These are phyloP conservation scores for Trididemnum clinides DNA, from an alignment of 23 tunicate species.

Conservation along the genomic window DNA sequence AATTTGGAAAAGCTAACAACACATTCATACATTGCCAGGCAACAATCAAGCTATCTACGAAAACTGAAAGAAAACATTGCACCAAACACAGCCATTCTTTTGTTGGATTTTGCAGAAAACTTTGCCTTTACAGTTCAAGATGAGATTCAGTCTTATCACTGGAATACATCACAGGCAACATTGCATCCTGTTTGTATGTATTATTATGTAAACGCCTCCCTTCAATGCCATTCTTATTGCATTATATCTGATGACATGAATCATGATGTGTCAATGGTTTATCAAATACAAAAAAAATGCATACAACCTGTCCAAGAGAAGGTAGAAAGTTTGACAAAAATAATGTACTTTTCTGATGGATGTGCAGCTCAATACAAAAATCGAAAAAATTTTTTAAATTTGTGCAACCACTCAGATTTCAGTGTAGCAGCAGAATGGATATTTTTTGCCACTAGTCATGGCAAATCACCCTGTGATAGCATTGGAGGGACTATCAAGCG, in stretches of 20 bases:
- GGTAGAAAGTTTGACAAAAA: neutral
- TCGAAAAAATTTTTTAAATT: slow-evolving; percentile 38
- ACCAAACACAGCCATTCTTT: slow-evolving; percentile 9
- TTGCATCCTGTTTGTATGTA: slow-evolving; percentile 52
- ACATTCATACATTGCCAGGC: slow-evolving; percentile 42
- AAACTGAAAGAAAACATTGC: slow-evolving; percentile 14
- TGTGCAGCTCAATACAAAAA: slow-evolving; percentile 64
- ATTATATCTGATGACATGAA: slow-evolving; percentile 31
- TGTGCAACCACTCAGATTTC: slow-evolving; percentile 50
- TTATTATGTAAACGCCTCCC: slow-evolving; percentile 4
- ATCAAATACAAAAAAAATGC: slow-evolving; percentile 33
- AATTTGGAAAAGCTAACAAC: slow-evolving; percentile 21
- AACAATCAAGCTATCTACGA: slow-evolving; percentile 42
- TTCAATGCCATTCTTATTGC: slow-evolving; percentile 13
- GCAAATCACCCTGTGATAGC: slow-evolving; percentile 34
- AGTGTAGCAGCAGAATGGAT: slow-evolving; percentile 28
- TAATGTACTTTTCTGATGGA: slow-evolving; percentile 45
- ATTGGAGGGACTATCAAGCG: slow-evolving; percentile 33
- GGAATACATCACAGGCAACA: slow-evolving; percentile 32
- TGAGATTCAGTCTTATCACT: slow-evolving; percentile 46
- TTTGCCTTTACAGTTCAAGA: slow-evolving; percentile 33
- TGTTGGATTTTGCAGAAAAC: slow-evolving; percentile 45
- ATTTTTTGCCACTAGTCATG: slow-evolving; percentile 40
- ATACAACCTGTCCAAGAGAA: slow-evolving; percentile 21
- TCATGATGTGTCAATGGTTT: slow-evolving; percentile 45